Evolutionary conservation across 1,140 invertebrate species (phyloP).

Genomic region (Bombus vancouverensis): DNA sequence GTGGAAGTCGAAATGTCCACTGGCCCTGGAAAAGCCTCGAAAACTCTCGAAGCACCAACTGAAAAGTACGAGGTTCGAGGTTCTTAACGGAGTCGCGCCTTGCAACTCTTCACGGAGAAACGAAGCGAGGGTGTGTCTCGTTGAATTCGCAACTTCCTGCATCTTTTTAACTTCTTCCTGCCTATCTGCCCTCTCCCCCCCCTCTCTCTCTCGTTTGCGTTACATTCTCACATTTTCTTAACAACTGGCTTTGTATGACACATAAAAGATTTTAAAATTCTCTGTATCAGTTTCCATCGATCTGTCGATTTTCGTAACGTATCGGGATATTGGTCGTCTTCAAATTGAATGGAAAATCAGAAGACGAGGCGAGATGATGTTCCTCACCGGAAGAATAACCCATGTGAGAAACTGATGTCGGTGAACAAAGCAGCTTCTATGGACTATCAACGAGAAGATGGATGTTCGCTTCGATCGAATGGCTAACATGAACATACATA

Average conservation of each 20-base stretch:
- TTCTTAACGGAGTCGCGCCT: constrained; percentile 34
- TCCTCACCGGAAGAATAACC: constrained; percentile 28
- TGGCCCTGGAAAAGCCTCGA: constrained; percentile 29
- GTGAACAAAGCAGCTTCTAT: constrained; percentile 1
- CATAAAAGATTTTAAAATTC: neutral
- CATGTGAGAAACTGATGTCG: neutral
- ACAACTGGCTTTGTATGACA: neutral
- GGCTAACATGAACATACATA: constrained; percentile 14
- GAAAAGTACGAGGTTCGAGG: constrained; percentile 46
- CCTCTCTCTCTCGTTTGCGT: neutral
- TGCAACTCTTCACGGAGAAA: neutral
- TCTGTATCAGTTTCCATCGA: neutral
- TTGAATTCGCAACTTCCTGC: constrained; percentile 34
- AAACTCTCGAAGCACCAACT: constrained; percentile 49
- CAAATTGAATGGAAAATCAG: constrained; percentile 64
- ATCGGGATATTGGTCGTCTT: constrained; percentile 31
- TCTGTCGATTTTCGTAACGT: constrained; percentile 18
- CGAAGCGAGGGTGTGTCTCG: constrained; percentile 50
- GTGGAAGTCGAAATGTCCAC: constrained; percentile 58
- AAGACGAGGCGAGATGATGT: constrained; percentile 45
- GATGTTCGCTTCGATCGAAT: constrained; percentile 42
- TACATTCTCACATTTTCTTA: neutral
- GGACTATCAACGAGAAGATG: constrained; percentile 37
- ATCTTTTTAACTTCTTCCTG: constrained; percentile 6
- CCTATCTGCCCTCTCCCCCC: too few relatives aligned